These are phyloP conservation scores for Holacanthella duospinosa DNA, from an alignment of 2,888 invertebrate genomes.

Conservation along the genomic window DNA sequence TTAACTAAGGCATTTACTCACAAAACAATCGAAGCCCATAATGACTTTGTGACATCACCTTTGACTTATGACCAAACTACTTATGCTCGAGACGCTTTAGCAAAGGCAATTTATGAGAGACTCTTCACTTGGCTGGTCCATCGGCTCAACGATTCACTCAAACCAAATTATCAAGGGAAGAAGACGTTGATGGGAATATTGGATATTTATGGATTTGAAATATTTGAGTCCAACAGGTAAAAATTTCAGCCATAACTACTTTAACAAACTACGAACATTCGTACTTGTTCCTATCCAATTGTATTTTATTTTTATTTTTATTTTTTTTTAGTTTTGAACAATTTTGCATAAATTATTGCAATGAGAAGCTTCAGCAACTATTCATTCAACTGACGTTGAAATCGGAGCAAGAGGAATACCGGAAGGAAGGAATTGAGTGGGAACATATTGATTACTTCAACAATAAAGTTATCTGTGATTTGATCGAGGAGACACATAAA, in stretches of 20 bases:
- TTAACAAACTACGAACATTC: background rate
- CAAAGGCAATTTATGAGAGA: constrained; percentile 82
- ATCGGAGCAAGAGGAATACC: constrained; percentile 86
- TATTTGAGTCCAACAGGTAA: constrained; percentile 76
- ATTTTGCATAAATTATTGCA: constrained; percentile 91
- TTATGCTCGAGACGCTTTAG: constrained; percentile 78
- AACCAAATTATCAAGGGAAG: constrained; percentile 48
- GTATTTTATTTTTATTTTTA: background rate
- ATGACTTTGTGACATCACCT: constrained; percentile 71
- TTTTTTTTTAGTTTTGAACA: constrained; percentile 60
- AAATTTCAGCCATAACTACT: constrained; percentile 19
- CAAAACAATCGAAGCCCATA: constrained; percentile 74
- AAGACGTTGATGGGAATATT: constrained; percentile 75
- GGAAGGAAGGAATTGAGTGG: constrained; percentile 84
- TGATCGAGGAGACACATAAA: constrained; percentile 79
- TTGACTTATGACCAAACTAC: constrained; percentile 68
- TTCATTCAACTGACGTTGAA: constrained; percentile 84
- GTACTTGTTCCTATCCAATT: background rate
- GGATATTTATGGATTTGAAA: constrained; percentile 91
- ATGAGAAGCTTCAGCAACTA: constrained; percentile 86
- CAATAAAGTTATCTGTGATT: constrained; percentile 84
- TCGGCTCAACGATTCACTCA: constrained; percentile 64
- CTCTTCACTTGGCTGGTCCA: constrained; percentile 82
- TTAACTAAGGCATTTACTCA: constrained; percentile 65
- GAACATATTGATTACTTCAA: constrained; percentile 79